Conservation (phyloP, 2,888 invertebrate species). For the Phyllotreta cruciferae region DNA sequence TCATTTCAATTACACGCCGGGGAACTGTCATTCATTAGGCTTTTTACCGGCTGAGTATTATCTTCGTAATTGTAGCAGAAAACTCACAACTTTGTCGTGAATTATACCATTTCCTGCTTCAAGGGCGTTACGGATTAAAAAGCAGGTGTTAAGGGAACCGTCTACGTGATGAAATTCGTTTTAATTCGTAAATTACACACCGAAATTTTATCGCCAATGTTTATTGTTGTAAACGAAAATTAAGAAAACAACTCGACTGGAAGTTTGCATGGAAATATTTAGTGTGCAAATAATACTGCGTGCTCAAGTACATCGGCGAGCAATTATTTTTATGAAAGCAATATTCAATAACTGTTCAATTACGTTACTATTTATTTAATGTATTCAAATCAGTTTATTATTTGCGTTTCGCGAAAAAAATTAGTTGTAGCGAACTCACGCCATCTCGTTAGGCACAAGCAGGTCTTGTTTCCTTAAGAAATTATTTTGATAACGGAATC, state of each 20-base stretch:
- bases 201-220: no score
- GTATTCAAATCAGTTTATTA: constrained; percentile 6
- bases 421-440: neutral
- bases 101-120: constrained; percentile 24
- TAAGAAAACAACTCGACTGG: no score
- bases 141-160: constrained; percentile 15
- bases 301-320: neutral
- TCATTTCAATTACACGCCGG: constrained; percentile 22
- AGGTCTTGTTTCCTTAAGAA: neutral
- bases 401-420: neutral
- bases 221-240: no score
- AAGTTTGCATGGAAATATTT: neutral
- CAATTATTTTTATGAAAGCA: neutral
- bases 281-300: neutral
- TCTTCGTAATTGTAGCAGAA: constrained; percentile 19
- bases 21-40: constrained; percentile 26
- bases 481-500: constrained; percentile 7
- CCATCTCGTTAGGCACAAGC: neutral
- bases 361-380: constrained; percentile 1
- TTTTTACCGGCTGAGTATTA: constrained; percentile 21
- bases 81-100: constrained; percentile 21
- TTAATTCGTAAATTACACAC: no score
- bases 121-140: constrained; percentile 17
- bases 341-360: constrained; percentile 4
- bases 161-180: constrained; percentile 11